phyloP scores from a whole-genome alignment of 64 coral and sea anemone species.

The Dendrophyllia cribrosa region DNA sequence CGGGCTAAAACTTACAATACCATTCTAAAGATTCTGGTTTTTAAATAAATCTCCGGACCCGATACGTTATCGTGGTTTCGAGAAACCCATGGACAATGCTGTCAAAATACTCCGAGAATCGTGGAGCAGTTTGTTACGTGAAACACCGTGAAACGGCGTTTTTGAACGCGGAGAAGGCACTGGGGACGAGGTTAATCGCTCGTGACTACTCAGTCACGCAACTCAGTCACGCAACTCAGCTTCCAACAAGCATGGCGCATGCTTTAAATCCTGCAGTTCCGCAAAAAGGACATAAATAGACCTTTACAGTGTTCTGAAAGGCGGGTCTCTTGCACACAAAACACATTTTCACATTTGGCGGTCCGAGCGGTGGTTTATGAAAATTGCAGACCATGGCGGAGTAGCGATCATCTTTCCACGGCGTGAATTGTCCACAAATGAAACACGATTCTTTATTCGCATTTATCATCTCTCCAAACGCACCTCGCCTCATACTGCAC shows the following conservation, averaged over 20 bases:
- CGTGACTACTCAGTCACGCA: too few relatives aligned
- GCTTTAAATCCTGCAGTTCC: not conserved
- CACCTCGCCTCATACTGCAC: conserved; percentile 53
- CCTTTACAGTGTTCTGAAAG: conserved; percentile 35
- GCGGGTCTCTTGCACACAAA: conserved; percentile 61
- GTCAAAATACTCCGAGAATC: too few relatives aligned
- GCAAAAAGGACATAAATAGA: conserved; percentile 68
- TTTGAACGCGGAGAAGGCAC: too few relatives aligned
- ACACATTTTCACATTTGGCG: conserved; percentile 69
- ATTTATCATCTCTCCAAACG: conserved; percentile 63
- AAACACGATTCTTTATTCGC: conserved; percentile 75
- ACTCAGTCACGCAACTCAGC: not conserved
- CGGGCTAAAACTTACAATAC: too few relatives aligned
- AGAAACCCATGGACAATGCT: too few relatives aligned
- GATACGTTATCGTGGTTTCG: too few relatives aligned
- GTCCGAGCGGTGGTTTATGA: conserved; percentile 55
- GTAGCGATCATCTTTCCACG: conserved; percentile 32
- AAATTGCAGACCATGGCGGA: conserved; percentile 64
- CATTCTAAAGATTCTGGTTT: too few relatives aligned
- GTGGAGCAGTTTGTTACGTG: too few relatives aligned
- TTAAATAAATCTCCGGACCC: too few relatives aligned
- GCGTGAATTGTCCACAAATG: conserved; percentile 64
- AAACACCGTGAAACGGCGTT: too few relatives aligned
- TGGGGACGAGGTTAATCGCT: too few relatives aligned
- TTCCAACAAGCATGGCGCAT: conserved; percentile 47